Percentiles rank a stretch among this genome's conserved stretches.
These are phyloP conservation scores for Porites divaricata DNA, from an alignment of 92 coral and sea anemone species.

Conservation along the genomic window DNA sequence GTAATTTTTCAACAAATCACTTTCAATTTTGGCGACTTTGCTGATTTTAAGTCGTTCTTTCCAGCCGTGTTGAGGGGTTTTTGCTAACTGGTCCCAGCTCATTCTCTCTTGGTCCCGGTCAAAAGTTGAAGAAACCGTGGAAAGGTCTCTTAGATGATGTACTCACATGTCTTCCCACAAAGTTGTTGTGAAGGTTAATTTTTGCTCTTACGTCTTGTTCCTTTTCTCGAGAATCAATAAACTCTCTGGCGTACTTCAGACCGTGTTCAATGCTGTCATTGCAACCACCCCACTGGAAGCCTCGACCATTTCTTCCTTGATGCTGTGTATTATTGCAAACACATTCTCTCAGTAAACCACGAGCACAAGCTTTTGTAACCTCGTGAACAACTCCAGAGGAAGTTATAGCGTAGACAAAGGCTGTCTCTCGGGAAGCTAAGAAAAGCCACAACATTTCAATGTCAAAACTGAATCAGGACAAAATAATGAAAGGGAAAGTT, in stretches of 20 bases:
- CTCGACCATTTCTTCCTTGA: constrained; percentile 78
- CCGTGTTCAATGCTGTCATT: constrained; percentile 92
- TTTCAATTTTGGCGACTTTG: no score
- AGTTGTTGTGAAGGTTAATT: constrained; percentile 97
- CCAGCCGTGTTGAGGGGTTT: no score
- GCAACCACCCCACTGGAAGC: constrained; percentile 98
- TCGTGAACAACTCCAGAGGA: constrained; percentile 98
- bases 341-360: constrained; percentile 91
- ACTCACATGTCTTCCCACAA: constrained; percentile 95
- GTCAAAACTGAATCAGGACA: not conserved
- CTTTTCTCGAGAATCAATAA: constrained; percentile 93
- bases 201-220: constrained; percentile 89
- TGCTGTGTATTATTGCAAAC: constrained; percentile 70
- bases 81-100: no score
- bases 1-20: no score
- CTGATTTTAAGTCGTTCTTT: no score
- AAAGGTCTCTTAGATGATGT: no score
- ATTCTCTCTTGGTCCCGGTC: no score
- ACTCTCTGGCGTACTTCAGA: constrained; percentile 83
- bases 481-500: not conserved
- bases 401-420: constrained; percentile 94
- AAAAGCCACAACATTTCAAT: not conserved
- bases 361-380: constrained; percentile 91
- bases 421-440: constrained; percentile 67
- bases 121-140: no score